A percentile compares a stretch with the other conserved stretches of the same genome.
phyloP scores from a whole-genome alignment of 2,797 vertebrate genomes.

The Acridotheres tristis region DNA sequence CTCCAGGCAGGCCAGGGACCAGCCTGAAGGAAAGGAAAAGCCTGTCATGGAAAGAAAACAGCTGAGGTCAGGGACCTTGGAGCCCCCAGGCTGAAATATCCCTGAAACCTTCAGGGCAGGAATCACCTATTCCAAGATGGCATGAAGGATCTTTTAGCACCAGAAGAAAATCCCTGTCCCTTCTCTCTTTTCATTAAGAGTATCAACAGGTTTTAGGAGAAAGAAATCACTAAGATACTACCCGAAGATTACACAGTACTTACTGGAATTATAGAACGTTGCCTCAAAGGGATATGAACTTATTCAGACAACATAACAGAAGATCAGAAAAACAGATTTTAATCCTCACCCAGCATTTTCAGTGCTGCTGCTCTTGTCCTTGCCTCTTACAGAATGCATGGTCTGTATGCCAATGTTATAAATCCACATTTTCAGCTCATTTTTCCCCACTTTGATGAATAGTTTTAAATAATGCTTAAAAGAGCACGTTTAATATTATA shows the following conservation, averaged over 20 bases:
- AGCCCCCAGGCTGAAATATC: neutral
- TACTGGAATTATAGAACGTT: neutral
- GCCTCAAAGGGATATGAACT: neutral
- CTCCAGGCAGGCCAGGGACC: neutral
- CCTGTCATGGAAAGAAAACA: neutral
- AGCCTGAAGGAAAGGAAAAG: neutral
- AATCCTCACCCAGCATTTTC: neutral
- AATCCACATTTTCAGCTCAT: neutral
- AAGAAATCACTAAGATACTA: neutral
- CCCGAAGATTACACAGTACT: neutral
- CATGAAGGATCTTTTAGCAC: neutral
- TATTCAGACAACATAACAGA: neutral
- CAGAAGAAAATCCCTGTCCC: neutral
- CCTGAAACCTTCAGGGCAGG: neutral
- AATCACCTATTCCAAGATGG: neutral
- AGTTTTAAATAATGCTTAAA: neutral
- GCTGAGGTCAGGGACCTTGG: neutral
- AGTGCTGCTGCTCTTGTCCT: neutral
- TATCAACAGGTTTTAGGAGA: neutral
- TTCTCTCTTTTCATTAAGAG: neutral
- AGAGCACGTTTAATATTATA: neutral
- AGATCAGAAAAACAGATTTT: constrained; percentile 23
- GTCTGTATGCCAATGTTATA: neutral
- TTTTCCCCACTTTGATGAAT: neutral
- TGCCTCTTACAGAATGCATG: neutral